Evolutionary conservation across 2,888 invertebrate genomes (phyloP), one percentile per base, ranked within the genome.

Genomic region (Dasysyrphus tricinctus): DNA sequence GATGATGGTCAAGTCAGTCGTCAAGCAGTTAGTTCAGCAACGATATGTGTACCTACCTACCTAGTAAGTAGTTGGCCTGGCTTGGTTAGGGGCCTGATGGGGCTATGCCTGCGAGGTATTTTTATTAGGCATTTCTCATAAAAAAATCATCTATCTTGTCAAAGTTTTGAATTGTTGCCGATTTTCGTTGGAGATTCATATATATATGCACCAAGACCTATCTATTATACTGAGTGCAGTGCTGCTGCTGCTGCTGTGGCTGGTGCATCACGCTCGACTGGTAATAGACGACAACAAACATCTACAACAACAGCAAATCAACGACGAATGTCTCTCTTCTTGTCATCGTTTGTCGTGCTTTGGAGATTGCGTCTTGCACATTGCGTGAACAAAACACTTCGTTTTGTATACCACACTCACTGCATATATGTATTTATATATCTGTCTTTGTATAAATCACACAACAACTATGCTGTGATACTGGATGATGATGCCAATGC

Each of bases 61-160:
- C n/a, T 47, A 44, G 42, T 29, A 44, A 24, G 34, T 37, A 77
- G 61, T 63, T 78, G 74, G 70, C 65, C 51, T 83, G 65, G 67
- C 59, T 47, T 56, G 44, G 14, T 37, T 3, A 24, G 24, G 24
- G 24, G 24, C 24, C 24, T 59, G 34, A 14, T 47, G 39, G 24
- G 59, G 80, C 57, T 61, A 85, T 85, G 85, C 81, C 85, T 74
- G 77, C 85, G 32, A 86, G 82, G 86, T 82, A 86, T 82, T 86
- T 86, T 86, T 86, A 86, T 86, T 86, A 82, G 86, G 82, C 82
- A 79, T 82, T 82, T 74, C 75, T 82, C 82, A 81, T 82, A 86
- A 79, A 82, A 65, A 86, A 86, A 86, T 86, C 79, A 86, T 86
- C 81, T 75, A 65, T 82, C 81, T 82, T 86, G 86, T 86, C 82